Conservation (phyloP, 2,888 invertebrate genomes). For the Andrena bucephala region DNA sequence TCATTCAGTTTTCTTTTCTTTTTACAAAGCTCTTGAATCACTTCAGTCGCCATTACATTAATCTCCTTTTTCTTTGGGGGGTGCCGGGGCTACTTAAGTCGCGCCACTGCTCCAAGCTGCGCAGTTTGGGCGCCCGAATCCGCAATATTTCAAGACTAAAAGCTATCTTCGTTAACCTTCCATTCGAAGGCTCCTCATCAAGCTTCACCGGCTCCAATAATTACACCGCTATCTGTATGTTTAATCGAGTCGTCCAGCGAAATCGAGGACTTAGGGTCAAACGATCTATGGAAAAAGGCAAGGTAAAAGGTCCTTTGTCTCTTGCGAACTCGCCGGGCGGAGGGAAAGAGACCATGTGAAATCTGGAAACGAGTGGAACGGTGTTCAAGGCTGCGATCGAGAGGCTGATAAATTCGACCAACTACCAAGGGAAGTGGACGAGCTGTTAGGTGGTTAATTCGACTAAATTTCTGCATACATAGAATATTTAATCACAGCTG, state of each 20-base stretch:
- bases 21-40: too few relatives aligned
- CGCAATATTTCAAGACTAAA: not conserved
- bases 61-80: too few relatives aligned
- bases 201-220: not conserved
- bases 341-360: not conserved
- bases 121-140: too few relatives aligned
- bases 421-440: not conserved
- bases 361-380: slow-evolving; percentile 4
- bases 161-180: not conserved
- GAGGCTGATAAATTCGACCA: not conserved
- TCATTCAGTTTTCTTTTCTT: too few relatives aligned
- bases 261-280: slow-evolving; percentile 11
- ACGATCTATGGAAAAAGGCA: not conserved
- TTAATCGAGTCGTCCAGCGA: slow-evolving; percentile 1
- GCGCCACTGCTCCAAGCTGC: too few relatives aligned
- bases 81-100: too few relatives aligned
- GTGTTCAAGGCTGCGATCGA: slow-evolving; percentile 4
- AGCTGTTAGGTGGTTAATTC: not conserved
- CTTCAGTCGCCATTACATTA: too few relatives aligned
- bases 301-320: slow-evolving; percentile 1
- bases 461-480: not conserved
- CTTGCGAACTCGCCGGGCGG: not conserved
- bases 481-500: not conserved
- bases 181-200: not conserved
- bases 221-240: not conserved